These are phyloP conservation scores for Neomonachus schauinslandi DNA, from an alignment of 2,113 vertebrate genomes.

Conservation along the genomic window DNA sequence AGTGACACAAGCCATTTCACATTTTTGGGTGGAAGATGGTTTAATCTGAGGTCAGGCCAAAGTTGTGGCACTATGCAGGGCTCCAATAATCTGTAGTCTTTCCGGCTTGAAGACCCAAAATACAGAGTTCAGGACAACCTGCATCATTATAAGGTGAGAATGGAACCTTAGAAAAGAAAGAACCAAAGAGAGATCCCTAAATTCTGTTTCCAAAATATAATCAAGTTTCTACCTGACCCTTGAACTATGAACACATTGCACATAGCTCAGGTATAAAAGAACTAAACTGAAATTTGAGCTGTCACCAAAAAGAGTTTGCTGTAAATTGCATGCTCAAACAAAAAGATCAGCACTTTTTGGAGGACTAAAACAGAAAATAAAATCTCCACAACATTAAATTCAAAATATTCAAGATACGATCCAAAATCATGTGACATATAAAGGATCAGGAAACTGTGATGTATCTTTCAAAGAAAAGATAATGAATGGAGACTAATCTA, in stretches of 20 bases:
- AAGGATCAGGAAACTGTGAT: background rate
- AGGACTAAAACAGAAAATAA: background rate
- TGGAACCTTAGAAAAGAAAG: background rate
- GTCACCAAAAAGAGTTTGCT: background rate
- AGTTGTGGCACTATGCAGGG: background rate
- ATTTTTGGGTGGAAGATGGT: background rate
- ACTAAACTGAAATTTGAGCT: background rate
- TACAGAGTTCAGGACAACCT: background rate
- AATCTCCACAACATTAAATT: background rate
- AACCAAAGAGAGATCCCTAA: background rate
- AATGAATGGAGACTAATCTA: background rate
- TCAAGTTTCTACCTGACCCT: background rate
- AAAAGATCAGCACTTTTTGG: background rate
- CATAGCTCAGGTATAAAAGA: background rate
- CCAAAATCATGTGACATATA: background rate
- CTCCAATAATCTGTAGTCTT: background rate
- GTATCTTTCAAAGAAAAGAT: background rate
- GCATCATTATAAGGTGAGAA: background rate
- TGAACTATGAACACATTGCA: background rate
- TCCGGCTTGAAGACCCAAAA: background rate
- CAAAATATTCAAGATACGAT: background rate
- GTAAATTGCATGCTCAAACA: background rate
- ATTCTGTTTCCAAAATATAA: background rate
- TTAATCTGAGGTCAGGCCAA: background rate
- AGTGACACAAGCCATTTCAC: background rate